Percentiles rank a stretch among this genome's conserved stretches.
These are phyloP conservation scores for Melospiza georgiana DNA, from an alignment of 2,113 vertebrate genomes.

Conservation along the genomic window DNA sequence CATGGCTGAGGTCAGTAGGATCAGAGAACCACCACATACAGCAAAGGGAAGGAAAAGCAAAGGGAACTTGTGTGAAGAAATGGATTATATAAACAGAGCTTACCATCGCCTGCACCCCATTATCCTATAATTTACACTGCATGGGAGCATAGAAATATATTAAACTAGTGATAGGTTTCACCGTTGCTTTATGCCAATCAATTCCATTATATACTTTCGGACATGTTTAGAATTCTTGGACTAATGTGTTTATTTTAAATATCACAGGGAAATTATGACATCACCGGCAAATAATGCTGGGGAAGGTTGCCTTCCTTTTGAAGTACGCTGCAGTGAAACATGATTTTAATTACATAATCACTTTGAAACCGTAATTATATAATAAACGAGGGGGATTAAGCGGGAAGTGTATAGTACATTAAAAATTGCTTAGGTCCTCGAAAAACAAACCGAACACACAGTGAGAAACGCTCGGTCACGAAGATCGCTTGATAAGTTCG, in stretches of 20 bases:
- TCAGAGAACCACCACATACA: constrained; percentile 98
- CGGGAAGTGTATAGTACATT: constrained; percentile 84
- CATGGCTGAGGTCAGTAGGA: constrained; percentile 97
- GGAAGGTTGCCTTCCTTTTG: constrained; percentile 79
- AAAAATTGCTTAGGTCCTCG: constrained; percentile 80
- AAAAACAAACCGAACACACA: constrained; percentile 82
- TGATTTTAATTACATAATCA: constrained; percentile 93
- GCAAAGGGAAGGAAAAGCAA: constrained; percentile 88
- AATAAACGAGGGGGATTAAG: constrained; percentile 88
- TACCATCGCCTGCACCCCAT: constrained; percentile 94
- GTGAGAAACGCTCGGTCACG: constrained; percentile 50
- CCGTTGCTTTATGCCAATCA: constrained; percentile 88
- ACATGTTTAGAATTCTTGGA: constrained; percentile 91
- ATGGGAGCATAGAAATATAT: constrained; percentile 90
- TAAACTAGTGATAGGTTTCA: constrained; percentile 84
- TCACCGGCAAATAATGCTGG: constrained; percentile 85
- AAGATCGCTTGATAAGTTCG: neutral
- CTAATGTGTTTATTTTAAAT: constrained; percentile 99
- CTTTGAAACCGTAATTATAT: constrained; percentile 90
- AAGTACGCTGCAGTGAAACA: constrained; percentile 84
- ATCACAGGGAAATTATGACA: constrained; percentile 94
- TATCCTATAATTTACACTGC: constrained; percentile 97
- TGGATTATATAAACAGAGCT: constrained; percentile 97
- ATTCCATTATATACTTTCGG: constrained; percentile 82
- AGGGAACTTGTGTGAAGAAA: constrained; percentile 96